Base-by-base conservation (phyloP, 2,113 vertebrate species). In the Pteropus alecto region DNA sequence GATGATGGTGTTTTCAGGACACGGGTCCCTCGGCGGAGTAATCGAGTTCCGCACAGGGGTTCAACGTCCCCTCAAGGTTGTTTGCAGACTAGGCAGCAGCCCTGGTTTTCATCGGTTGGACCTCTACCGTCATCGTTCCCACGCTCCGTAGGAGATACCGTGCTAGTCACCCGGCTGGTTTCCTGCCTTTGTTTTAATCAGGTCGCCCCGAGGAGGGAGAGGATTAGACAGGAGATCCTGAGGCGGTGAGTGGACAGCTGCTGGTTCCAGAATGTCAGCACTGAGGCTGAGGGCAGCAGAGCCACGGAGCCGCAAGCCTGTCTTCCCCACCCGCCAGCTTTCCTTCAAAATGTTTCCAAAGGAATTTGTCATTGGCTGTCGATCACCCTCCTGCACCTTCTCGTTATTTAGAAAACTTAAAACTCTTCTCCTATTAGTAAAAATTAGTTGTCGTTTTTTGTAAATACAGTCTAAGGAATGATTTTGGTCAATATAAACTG, bases 1-100 rank as follows among this genome's bases (percentile, higher is more conserved):
- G 81, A 91, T 91, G 85, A 51, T 19, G 33, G 84, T 61, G 38
- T 96, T 86, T 90, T 48, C 12, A 84, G 83, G 76, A n/a, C 82
- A 51, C 41, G 21, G 41, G 71, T 56, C 35, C 51, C 43, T 24
- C 63, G 14, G 7, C 18, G 30, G 81, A 71, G 87, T 41, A 54
- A 58, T 35, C 30, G 83, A 84, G 70, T 16, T 77, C 77, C 73
- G 28, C 82, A n/a, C 6, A 35, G 77, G 41, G 30, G 18, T 85
- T 82, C 61, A 68, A 0, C 46, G 61, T 83, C 56, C 41, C 35
- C 41, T 67, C 78, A 56, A 67, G 86, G 92, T 77, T 58, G 30
- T 68, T 82, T 54, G 43, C 28, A 41, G 67, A 84, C 51, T 48
- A 60, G 71, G 48, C 8, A 60, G n/a, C 58, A 6, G 8, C 16